Evolutionary conservation across 2,888 invertebrate species (phyloP).

Genomic region (Thecocarcelia acutangulata): DNA sequence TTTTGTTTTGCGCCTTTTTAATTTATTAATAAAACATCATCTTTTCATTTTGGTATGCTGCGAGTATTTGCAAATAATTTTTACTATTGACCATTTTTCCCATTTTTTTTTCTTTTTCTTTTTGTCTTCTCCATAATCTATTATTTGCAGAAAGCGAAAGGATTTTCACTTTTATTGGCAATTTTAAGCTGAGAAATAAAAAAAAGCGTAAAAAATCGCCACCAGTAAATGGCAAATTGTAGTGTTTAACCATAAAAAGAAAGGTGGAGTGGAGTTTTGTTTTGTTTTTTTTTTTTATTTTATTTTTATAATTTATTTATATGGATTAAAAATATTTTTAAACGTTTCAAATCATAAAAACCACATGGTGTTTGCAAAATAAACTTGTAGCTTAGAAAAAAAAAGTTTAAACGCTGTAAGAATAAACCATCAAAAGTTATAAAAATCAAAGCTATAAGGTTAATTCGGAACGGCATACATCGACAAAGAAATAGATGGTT

Average conservation of each 20-base stretch:
- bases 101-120: constrained; percentile 13
- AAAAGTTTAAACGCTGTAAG: constrained; percentile 29
- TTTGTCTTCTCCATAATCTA: constrained; percentile 32
- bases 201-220: constrained; percentile 45
- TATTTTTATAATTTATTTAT: constrained; percentile 42
- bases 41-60: constrained; percentile 19
- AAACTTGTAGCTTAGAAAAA: neutral
- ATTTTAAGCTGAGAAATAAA: constrained; percentile 26
- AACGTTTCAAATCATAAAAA: constrained; percentile 31
- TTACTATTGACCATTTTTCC: constrained; percentile 42
- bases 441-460: constrained; percentile 19
- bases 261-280: constrained; percentile 55
- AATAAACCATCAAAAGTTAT: constrained; percentile 4
- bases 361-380: constrained; percentile 12
- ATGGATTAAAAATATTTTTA: constrained; percentile 38
- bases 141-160: constrained; percentile 70
- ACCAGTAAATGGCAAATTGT: constrained; percentile 56
- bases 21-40: constrained; percentile 43
- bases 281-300: constrained; percentile 36
- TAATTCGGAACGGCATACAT: neutral
- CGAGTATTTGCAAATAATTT: constrained; percentile 48
- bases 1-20: constrained; percentile 13
- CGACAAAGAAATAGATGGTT: too few species aligned
- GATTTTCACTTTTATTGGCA: constrained; percentile 67
- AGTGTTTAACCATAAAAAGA: constrained; percentile 44